A percentile compares a stretch with the other conserved stretches of the same genome.
These are phyloP conservation scores for Dryobates pubescens DNA, from an alignment of 2,797 vertebrate species.

Conservation along the genomic window DNA sequence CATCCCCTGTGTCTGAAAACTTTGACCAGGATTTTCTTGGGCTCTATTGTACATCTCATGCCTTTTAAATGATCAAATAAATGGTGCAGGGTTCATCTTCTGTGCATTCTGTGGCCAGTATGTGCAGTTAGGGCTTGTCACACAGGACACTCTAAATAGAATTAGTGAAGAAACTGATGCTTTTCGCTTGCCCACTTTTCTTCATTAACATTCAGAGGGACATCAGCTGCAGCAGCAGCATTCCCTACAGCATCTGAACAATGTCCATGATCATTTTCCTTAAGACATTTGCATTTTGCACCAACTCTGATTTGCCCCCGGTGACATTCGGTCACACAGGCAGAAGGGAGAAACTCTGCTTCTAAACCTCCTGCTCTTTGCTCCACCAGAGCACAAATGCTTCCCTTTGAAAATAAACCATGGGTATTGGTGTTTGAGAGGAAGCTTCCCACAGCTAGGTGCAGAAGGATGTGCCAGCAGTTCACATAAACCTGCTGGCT, in stretches of 20 bases:
- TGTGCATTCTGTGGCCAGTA: background rate
- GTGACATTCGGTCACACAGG: background rate
- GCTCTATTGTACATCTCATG: background rate
- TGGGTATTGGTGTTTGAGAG: background rate
- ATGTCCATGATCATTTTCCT: background rate
- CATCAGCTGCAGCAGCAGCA: background rate
- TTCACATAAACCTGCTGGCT: background rate
- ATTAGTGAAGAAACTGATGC: background rate
- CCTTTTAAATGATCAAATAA: background rate
- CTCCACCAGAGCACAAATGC: background rate
- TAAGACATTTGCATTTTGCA: background rate
- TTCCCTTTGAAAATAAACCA: background rate
- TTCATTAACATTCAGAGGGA: background rate
- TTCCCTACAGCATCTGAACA: background rate
- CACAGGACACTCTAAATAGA: background rate
- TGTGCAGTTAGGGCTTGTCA: background rate
- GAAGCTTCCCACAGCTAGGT: background rate
- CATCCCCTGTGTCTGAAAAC: background rate
- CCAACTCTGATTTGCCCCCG: background rate
- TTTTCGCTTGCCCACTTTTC: background rate
- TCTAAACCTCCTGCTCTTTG: background rate
- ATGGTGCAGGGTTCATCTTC: background rate
- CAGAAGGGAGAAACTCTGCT: background rate
- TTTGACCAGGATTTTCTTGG: background rate
- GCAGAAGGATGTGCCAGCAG: background rate